Percentiles rank a stretch among this genome's conserved stretches.
phyloP scores from a whole-genome alignment of 2,113 vertebrate genomes.

The Oreochromis niloticus region DNA sequence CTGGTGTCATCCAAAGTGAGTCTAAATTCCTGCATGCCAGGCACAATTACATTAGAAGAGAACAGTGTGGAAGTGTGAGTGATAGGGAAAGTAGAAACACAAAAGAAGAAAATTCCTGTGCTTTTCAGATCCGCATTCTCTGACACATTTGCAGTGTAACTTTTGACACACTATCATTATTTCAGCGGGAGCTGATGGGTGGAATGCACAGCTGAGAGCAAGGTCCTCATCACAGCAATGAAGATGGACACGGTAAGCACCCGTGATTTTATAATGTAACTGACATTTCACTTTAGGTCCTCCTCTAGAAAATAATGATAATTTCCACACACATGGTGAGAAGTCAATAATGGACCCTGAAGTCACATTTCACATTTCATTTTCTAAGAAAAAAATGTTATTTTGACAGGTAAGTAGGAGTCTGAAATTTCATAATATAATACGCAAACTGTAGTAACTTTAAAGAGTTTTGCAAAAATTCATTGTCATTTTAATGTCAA shows the following conservation, averaged over 20 bases:
- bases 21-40: neutral
- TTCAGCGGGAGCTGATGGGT: neutral
- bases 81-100: neutral
- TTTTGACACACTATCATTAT: neutral
- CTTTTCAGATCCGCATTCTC: neutral
- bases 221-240: neutral
- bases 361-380: neutral
- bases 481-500: neutral
- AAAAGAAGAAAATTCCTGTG: neutral
- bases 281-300: neutral
- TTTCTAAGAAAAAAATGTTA: neutral
- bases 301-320: neutral
- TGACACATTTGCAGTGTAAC: neutral
- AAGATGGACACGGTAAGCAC: neutral
- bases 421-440: neutral
- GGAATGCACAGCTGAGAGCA: neutral
- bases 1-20: constrained; percentile 4
- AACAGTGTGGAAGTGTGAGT: neutral
- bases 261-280: neutral
- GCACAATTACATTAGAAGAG: neutral
- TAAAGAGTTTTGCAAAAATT: neutral
- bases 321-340: neutral
- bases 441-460: neutral
- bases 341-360: neutral
- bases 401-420: neutral